phyloP scores from a whole-genome alignment of 1,140 invertebrate species.

The Achatina immaculata region DNA sequence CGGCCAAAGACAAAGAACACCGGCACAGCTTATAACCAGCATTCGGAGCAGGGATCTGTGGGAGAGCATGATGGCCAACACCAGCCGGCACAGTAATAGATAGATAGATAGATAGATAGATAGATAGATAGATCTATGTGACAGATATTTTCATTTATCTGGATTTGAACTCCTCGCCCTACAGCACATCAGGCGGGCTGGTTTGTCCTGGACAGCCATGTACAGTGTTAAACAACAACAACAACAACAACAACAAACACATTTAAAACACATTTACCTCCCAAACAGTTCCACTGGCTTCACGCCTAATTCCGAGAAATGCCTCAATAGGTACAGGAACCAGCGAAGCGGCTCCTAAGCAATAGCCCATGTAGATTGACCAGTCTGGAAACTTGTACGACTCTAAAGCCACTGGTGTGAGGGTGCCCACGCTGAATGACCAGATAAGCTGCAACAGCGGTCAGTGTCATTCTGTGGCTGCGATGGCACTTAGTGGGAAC shows the following conservation, averaged over 20 bases:
- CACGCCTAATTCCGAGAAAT: slow-evolving; percentile 39
- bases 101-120: too few species aligned
- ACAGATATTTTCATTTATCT: not conserved
- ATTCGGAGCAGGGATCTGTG: too few species aligned
- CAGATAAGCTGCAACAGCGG: slow-evolving; percentile 59
- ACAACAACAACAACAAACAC: not conserved
- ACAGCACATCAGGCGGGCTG: not conserved
- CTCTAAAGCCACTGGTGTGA: slow-evolving; percentile 61
- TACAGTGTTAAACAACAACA: not conserved
- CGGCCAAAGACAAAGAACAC: not conserved
- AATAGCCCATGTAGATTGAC: slow-evolving; percentile 68
- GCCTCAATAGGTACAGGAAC: slow-evolving; percentile 51
- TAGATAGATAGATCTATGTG: not conserved
- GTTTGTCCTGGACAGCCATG: not conserved
- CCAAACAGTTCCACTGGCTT: slow-evolving; percentile 45
- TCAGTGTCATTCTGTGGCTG: too few species aligned
- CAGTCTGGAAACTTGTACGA: slow-evolving; percentile 66
- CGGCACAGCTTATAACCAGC: too few species aligned
- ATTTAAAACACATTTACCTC: slow-evolving; percentile 36
- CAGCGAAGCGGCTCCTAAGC: slow-evolving; percentile 47
- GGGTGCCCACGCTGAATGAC: slow-evolving; percentile 60
- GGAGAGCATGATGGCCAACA: too few species aligned
- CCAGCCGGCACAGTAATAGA: too few species aligned
- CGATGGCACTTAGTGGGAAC: not conserved
- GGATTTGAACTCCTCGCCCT: not conserved